Percentiles rank a stretch among this genome's conserved stretches.
Evolutionary conservation across 2,888 invertebrate genomes (phyloP).

Genomic region (Nemotelus pantherinus): DNA sequence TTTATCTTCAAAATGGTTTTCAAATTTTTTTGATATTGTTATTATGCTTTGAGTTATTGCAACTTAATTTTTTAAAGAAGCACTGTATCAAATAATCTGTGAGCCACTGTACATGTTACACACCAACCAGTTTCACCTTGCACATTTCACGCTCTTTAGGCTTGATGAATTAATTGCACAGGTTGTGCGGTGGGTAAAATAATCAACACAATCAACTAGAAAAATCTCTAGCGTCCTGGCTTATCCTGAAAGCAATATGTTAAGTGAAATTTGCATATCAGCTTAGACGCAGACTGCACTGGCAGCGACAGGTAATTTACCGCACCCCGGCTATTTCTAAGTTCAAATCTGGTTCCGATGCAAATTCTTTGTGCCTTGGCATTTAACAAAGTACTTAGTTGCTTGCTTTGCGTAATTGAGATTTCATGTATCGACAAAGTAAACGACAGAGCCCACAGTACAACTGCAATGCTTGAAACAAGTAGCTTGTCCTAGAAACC

Average conservation of each 20-base stretch:
- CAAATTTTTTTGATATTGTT: too few species aligned
- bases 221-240: neutral
- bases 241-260: neutral
- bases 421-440: constrained; percentile 1
- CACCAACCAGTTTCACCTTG: neutral
- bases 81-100: too few species aligned
- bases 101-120: too few species aligned
- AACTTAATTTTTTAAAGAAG: too few species aligned
- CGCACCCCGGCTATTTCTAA: constrained; percentile 11
- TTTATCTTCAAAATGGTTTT: too few species aligned
- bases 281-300: neutral
- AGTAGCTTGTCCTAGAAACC: neutral
- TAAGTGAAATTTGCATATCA: neutral
- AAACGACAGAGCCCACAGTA: neutral
- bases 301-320: neutral
- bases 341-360: constrained; percentile 1
- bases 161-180: constrained; percentile 28
- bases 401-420: neutral
- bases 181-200: neutral
- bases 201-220: constrained; percentile 7
- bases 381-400: neutral
- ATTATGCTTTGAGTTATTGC: too few species aligned
- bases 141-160: neutral
- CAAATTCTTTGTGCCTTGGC: neutral
- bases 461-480: neutral